Evolutionary conservation across 2,113 vertebrate genomes (phyloP), one percentile per base, ranked within the genome.

Genomic region (Gallinago media): DNA sequence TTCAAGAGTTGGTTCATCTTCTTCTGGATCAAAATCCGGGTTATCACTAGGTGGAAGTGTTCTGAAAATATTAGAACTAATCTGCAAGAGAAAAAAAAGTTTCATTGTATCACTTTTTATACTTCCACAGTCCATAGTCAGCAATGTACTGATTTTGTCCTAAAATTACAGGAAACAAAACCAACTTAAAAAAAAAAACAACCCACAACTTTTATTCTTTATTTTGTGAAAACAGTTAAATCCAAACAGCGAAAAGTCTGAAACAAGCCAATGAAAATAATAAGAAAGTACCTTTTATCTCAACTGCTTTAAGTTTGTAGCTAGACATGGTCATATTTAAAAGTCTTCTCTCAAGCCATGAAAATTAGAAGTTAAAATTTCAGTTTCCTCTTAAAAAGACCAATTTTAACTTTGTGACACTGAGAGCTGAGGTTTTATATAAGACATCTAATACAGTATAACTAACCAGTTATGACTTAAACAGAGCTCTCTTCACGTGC

Each of bases 21-120:
- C 99, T 96, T 99, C 99, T 77, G 99, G 99, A 97, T 99, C 99
- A 97, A 99, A 99, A 96, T 99, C 99, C 5, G 99, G 99, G 96
- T 99, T 99, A 67, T 99, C 99, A 78, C 99, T 99, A 58, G 99
- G 99, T 85, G 99, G 99, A 97, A 99, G 99, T 44, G 99, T 99
- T 96, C 99, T 98, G 97, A 99, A 99, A 97, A 99, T 99, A 96
- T 99, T 99, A 97, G 98, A 99, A 96, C 98, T 98, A 96, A 99
- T 99, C 99, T 99, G 98, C 29, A 96, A 97, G 18, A 31, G 91
- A 95, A 91, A 97, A 34, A 85, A 31, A 65, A 75, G 23, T 56
- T 34, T 20, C 52, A 56, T 42, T 70, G 7, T 32, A 59, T 50
- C 14, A 56, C 6, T 49, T 59, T 17, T 85, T 85, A 80, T 20